Conservation (phyloP, 2,888 invertebrate species). For the Hartigia nigra region DNA sequence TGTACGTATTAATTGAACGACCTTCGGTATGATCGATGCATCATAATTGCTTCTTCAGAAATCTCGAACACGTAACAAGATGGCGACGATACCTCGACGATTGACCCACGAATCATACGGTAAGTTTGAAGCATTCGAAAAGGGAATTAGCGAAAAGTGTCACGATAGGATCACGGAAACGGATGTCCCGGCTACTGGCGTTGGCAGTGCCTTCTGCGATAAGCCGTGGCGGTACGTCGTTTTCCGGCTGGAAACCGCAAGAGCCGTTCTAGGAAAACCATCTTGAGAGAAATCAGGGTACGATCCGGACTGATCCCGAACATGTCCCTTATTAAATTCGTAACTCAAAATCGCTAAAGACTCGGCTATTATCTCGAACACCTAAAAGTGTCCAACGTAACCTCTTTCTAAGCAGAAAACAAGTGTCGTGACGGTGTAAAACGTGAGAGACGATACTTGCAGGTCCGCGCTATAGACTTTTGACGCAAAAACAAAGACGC, state of each 20-base stretch:
- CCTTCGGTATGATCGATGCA: neutral
- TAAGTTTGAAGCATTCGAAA: neutral
- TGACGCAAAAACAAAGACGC: slow-evolving; percentile 5
- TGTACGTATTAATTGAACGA: neutral
- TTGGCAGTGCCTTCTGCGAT: neutral
- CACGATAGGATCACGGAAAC: neutral
- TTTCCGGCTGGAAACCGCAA: neutral
- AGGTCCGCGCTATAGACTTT: neutral
- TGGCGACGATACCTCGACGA: too few species aligned
- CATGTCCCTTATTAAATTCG: neutral
- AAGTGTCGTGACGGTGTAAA: neutral
- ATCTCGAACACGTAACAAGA: neutral
- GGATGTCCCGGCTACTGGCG: slow-evolving; percentile 1
- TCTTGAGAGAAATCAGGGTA: neutral
- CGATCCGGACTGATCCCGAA: neutral
- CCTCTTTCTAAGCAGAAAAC: neutral
- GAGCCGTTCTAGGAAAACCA: neutral
- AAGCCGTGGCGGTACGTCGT: neutral
- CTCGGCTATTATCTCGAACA: neutral
- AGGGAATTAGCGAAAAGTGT: neutral
- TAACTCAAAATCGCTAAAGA: neutral
- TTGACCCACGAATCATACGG: neutral
- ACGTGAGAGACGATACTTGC: neutral
- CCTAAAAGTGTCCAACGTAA: neutral
- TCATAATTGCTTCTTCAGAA: neutral